These are phyloP conservation scores for Daubentonia madagascariensis DNA, from an alignment of 2,113 vertebrate species.

Conservation along the genomic window DNA sequence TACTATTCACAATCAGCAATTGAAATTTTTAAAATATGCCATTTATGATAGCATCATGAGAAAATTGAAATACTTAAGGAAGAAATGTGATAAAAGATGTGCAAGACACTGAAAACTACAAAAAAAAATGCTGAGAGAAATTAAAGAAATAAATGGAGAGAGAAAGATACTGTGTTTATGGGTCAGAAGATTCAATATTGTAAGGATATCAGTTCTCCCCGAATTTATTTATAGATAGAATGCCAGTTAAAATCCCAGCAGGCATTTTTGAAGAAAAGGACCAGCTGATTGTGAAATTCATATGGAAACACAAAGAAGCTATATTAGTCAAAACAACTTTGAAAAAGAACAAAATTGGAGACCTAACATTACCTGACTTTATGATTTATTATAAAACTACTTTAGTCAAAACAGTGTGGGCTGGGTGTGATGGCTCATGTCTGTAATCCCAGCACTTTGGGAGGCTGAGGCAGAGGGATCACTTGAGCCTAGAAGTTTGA, in stretches of 20 bases:
- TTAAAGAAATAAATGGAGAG: slow-evolving; percentile 1
- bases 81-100: neutral
- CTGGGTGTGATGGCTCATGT: too few relatives aligned
- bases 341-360: neutral
- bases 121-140: neutral
- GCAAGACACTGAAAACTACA: neutral
- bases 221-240: neutral
- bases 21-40: neutral
- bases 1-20: neutral
- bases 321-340: slow-evolving; percentile 31
- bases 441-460: too few relatives aligned
- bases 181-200: neutral
- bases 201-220: neutral
- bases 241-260: slow-evolving; percentile 16
- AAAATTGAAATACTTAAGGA: neutral
- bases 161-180: neutral
- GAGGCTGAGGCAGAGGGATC: too few relatives aligned
- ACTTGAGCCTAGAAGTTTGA: too few relatives aligned
- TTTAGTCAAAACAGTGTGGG: neutral
- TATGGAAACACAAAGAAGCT: neutral
- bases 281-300: slow-evolving; percentile 16
- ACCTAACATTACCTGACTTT: neutral
- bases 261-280: neutral
- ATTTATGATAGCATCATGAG: neutral
- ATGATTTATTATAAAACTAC: neutral